Base-by-base conservation (phyloP, 2,797 vertebrate species). In the Bradypodion pumilum region DNA sequence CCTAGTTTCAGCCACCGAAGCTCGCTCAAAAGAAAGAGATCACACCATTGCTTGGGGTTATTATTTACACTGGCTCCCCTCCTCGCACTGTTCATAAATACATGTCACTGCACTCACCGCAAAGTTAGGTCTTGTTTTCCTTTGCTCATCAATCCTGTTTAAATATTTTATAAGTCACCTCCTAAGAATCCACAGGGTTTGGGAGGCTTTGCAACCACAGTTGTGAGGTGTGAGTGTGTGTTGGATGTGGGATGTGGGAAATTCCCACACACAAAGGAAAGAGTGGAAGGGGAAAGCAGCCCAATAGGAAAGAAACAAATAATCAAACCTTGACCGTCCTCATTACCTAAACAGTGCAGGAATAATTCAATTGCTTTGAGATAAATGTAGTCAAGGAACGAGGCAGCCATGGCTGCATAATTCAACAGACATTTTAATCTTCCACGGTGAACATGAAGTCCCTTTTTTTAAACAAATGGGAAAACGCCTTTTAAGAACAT, bases 401-500 rank as follows among this genome's bases (percentile, higher is more conserved):
- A 92, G 87, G 83, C 78, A 91, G 81, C 4, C 78, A 85, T 21
- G 91, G 78, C 69, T 94, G 78, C 80, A 87, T 90, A 95, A 94
- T 92, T 94, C 86, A 92, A 78, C 42, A 90, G 69, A 78, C 74
- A 70, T 85, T 92, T 93, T 92, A 92, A 93, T 92, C 78, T 87
- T 88, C 65, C 60, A 87, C 78, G 84, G 70, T 74, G 85, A 94
- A 76, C 88, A 93, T 89, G 59, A 91, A 65, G 85, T 81, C 90
- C n/a, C 66, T 7, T 59, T 75, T 75, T 73, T n/a, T 25, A 2
- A 21, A 56, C 52, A 19, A 27, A 44, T 10, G 29, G 15, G 32
- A 23, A 82, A 16, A 91, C 66, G 78, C 60, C 90, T 92, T 94
- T 92, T 86, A 87, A 80, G 82, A 93, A 85, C 40, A 85, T 86